Base-by-base conservation (phyloP, 2,888 invertebrate genomes). In the Anodontia alba region DNA sequence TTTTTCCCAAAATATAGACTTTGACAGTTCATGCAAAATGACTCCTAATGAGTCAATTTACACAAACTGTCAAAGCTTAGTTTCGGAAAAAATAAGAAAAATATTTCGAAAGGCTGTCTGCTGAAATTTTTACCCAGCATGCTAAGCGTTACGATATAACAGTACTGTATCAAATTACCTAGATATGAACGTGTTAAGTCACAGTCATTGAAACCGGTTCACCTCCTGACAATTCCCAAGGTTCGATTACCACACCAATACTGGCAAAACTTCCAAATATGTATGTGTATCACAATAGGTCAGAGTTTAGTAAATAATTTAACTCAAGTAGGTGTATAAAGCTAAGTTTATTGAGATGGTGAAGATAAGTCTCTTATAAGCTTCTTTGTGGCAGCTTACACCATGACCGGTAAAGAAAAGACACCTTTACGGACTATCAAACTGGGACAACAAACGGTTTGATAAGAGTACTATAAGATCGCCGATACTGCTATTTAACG, bases 141-240 rank as follows among this genome's bases (percentile, higher is more conserved):
- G n/a, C n/a, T n/a, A n/a, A n/a, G n/a, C n/a, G n/a, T n/a, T n/a
- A n/a, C n/a, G n/a, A n/a, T n/a, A n/a, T n/a, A n/a, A n/a, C n/a
- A n/a, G n/a, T n/a, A n/a, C n/a, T n/a, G n/a, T 62, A 73, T 73
- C 73, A 57, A 38, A 73, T 73, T 73, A 23, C 73, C 33, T 15
- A 23, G 57, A 54, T 73, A 38, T 33, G 38, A 57, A 57, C 42
- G 73, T 73, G 73, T 57, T 54, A 73, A 73, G 73, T 73, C 36
- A 29, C 62, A 73, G n/a, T 23, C 33, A 57, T 73, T 54, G 73
- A 57, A 38, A 33, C 23, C 23, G 15, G 17, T 42, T 54, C 38
- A 36, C 38, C 57, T 57, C 38, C n/a, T 57, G 73, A 73, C 73
- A 73, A 54, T 73, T 73, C 73, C 73, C 73, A 73, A 26, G 73